Conservation (phyloP, 2,797 vertebrate species). For the Sitta carolinensis region DNA sequence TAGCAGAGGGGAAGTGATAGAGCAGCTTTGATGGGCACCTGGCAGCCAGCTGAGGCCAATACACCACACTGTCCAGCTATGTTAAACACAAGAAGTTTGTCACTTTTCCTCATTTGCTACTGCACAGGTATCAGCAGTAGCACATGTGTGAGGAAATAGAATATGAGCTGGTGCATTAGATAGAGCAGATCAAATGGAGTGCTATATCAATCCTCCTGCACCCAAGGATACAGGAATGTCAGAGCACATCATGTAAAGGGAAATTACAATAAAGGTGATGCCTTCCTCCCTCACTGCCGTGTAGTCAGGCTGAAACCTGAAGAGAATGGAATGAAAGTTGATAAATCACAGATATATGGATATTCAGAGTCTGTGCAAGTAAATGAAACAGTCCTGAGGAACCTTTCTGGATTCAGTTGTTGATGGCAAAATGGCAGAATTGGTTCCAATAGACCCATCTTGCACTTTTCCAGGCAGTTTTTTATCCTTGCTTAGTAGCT, state of each 20-base stretch:
- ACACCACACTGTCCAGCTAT: background rate
- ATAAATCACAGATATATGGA: background rate
- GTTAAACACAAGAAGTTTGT: background rate
- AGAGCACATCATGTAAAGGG: background rate
- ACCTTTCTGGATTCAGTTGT: background rate
- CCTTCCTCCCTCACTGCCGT: background rate
- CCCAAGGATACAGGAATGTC: background rate
- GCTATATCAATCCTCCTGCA: background rate
- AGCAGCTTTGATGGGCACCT: background rate
- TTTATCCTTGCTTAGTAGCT: background rate
- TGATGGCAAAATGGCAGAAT: background rate
- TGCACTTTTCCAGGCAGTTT: background rate
- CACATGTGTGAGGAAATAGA: background rate
- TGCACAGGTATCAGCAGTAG: background rate
- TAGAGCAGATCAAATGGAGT: background rate
- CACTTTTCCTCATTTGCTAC: background rate
- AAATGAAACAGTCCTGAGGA: background rate
- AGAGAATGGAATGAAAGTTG: background rate
- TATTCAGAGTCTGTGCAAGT: background rate
- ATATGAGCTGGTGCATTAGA: background rate
- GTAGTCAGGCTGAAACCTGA: background rate
- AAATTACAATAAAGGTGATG: background rate
- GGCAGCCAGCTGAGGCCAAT: accelerated
- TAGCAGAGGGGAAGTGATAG: too few relatives aligned
- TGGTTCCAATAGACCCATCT: accelerated